Conservation (phyloP, 2,113 vertebrate species). For the Typhlomys cinereus region DNA sequence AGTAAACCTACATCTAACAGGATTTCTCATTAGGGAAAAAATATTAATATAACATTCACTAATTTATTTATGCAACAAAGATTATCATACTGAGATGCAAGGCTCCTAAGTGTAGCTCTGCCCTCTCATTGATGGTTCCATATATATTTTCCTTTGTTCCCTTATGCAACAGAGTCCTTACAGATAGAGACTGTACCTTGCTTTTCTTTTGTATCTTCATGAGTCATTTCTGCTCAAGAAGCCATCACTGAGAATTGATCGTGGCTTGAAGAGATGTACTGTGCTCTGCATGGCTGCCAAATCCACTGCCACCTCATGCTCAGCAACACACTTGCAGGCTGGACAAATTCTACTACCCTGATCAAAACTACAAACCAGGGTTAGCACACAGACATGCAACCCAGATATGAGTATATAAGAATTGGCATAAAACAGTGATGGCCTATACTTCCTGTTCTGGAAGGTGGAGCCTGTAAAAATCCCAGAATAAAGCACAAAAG, state of each 20-base stretch:
- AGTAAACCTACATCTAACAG: neutral
- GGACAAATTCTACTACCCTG: neutral
- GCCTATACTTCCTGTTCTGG: too few relatives aligned
- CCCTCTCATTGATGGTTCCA: neutral
- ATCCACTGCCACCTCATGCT: neutral
- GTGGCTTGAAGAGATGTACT: neutral
- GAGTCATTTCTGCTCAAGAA: neutral
- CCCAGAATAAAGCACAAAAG: too few relatives aligned
- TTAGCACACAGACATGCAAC: too few relatives aligned
- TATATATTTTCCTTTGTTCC: neutral
- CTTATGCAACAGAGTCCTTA: neutral
- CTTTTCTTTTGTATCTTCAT: neutral
- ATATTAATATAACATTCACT: neutral
- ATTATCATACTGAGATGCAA: neutral
- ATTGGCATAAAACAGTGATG: too few relatives aligned
- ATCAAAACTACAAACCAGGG: neutral
- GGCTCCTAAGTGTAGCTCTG: neutral
- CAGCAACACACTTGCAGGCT: neutral
- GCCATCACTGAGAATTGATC: neutral
- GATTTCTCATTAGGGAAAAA: neutral
- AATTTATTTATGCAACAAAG: conserved; percentile 2
- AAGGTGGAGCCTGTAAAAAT: too few relatives aligned
- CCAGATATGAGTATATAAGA: too few relatives aligned
- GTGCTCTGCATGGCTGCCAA: neutral
- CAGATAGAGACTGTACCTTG: neutral